Conservation (phyloP, 2,888 invertebrate genomes). For the Plusia festucae region DNA sequence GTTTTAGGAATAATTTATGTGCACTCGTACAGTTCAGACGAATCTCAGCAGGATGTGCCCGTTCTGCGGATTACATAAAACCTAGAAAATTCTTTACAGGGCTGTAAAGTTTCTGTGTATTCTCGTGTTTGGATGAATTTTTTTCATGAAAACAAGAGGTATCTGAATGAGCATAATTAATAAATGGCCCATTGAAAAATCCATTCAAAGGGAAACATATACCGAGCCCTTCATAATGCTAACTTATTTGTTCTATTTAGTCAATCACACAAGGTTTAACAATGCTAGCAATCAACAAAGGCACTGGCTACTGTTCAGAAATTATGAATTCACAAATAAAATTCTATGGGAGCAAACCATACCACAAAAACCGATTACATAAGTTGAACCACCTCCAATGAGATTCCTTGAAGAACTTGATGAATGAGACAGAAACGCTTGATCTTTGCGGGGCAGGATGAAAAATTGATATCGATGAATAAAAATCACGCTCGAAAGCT, state of each 20-base stretch:
- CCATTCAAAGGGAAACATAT: background rate
- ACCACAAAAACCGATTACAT: conserved; percentile 53
- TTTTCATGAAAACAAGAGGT: too few species aligned
- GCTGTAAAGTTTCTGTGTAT: conserved; percentile 26
- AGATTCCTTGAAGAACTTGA: conserved; percentile 59
- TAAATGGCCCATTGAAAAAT: background rate
- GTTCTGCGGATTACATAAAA: conserved; percentile 48
- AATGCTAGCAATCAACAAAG: conserved; percentile 19
- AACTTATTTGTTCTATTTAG: background rate
- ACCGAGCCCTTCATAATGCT: background rate
- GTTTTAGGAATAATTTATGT: conserved; percentile 72
- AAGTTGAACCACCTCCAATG: conserved; percentile 53
- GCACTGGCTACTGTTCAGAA: conserved; percentile 25
- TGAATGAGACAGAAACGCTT: conserved; percentile 65
- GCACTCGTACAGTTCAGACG: conserved; percentile 62
- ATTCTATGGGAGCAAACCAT: conserved; percentile 24
- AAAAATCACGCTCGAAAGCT: conserved; percentile 58
- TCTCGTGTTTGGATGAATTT: background rate
- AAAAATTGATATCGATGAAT: conserved; percentile 69
- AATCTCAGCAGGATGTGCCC: conserved; percentile 61
- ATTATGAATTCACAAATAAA: conserved; percentile 50
- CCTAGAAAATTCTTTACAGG: conserved; percentile 40
- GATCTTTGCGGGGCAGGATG: conserved; percentile 59
- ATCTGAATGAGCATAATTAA: too few species aligned
- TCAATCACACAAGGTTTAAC: background rate